Percentiles rank a stretch among this genome's conserved stretches.
These are phyloP conservation scores for Cyclophora punctaria DNA, from an alignment of 2,888 invertebrate species.

Conservation along the genomic window DNA sequence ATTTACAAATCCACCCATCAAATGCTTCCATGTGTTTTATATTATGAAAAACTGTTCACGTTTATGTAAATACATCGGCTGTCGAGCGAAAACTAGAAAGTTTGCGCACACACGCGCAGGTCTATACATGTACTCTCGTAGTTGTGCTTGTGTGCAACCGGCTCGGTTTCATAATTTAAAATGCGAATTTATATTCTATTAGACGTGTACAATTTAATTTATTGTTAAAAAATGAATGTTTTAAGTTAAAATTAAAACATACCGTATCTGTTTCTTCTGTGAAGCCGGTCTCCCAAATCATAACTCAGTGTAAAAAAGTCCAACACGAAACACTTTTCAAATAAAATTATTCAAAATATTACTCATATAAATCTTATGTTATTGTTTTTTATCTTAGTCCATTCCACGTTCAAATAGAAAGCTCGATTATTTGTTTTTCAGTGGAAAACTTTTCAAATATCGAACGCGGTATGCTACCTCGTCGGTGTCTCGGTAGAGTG, in stretches of 20 bases:
- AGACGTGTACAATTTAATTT: slow-evolving; percentile 10
- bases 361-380: slow-evolving; percentile 1
- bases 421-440: slow-evolving; percentile 43
- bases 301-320: slow-evolving; percentile 44
- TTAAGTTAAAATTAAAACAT: slow-evolving; percentile 31
- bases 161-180: slow-evolving; percentile 56
- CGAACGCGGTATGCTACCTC: slow-evolving; percentile 50
- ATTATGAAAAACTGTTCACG: slow-evolving; percentile 74
- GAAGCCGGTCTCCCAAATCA: slow-evolving; percentile 68
- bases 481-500: slow-evolving; percentile 52
- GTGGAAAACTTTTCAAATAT: slow-evolving; percentile 31
- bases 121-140: slow-evolving; percentile 15
- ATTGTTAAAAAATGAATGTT: slow-evolving; percentile 10
- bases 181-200: slow-evolving; percentile 34
- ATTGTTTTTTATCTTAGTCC: slow-evolving; percentile 36
- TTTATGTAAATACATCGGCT: slow-evolving; percentile 67
- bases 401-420: slow-evolving; percentile 37
- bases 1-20: slow-evolving; percentile 58
- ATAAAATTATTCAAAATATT: slow-evolving; percentile 2
- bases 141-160: slow-evolving; percentile 33
- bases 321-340: slow-evolving; percentile 47
- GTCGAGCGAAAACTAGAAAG: slow-evolving; percentile 74
- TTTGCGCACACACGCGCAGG: slow-evolving; percentile 49
- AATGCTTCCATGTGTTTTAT: slow-evolving; percentile 61
- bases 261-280: slow-evolving; percentile 66